These are phyloP conservation scores for Heliconius ismenius DNA, from an alignment of 2,888 invertebrate genomes.

Conservation along the genomic window DNA sequence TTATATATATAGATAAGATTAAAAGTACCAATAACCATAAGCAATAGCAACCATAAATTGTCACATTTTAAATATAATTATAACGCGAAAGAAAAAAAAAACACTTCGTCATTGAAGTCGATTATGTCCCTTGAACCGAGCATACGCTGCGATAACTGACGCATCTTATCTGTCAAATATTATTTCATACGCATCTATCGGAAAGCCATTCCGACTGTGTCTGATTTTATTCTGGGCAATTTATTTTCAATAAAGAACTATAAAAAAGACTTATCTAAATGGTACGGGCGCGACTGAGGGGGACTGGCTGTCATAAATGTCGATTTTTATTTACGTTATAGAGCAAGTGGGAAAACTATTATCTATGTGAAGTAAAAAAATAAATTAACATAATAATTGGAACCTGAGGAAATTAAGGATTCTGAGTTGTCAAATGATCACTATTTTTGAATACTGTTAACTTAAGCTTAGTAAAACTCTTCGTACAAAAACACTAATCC, in stretches of 20 bases:
- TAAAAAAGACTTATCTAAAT: constrained; percentile 82
- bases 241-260: constrained; percentile 83
- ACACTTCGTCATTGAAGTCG: constrained; percentile 45
- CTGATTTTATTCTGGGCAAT: constrained; percentile 82
- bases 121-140: constrained; percentile 50
- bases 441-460: too few relatives aligned
- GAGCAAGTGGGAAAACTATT: constrained; percentile 56
- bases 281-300: constrained; percentile 72
- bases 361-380: constrained; percentile 27
- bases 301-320: constrained; percentile 74
- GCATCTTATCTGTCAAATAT: constrained; percentile 74
- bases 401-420: too few relatives aligned
- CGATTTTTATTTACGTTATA: constrained; percentile 75
- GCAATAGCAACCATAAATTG: background rate
- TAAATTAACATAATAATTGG: constrained; percentile 20
- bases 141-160: constrained; percentile 70
- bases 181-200: constrained; percentile 81
- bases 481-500: too few relatives aligned
- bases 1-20: too few relatives aligned
- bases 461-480: too few relatives aligned
- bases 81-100: constrained; percentile 27
- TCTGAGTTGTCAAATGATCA: too few relatives aligned
- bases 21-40: background rate
- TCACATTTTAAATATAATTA: background rate
- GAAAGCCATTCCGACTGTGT: constrained; percentile 79